phyloP scores from a whole-genome alignment of 2,888 invertebrate genomes.

The Hyalella azteca region DNA sequence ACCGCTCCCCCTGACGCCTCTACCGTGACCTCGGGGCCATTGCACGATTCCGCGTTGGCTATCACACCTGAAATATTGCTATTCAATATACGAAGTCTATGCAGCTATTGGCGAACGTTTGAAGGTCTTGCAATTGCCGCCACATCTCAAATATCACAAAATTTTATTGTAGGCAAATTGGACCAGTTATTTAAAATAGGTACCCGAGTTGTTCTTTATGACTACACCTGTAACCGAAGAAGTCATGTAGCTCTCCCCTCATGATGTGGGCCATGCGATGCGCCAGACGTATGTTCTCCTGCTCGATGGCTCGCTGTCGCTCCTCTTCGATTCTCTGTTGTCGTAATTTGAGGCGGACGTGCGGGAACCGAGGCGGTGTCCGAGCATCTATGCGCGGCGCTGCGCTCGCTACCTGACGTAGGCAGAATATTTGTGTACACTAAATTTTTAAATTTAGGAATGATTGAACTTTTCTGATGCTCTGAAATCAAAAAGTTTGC shows the following conservation, averaged over 20 bases:
- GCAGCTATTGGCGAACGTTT: too few species aligned
- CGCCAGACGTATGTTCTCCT: slow-evolving; percentile 73
- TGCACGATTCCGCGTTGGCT: too few species aligned
- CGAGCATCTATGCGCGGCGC: slow-evolving; percentile 50
- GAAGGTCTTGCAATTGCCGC: too few species aligned
- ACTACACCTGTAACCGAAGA: slow-evolving; percentile 44
- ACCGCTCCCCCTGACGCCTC: too few species aligned
- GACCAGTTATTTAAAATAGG: too few species aligned
- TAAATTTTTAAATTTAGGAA: neutral
- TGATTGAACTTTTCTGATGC: neutral
- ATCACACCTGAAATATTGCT: too few species aligned
- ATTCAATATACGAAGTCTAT: too few species aligned
- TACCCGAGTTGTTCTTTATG: too few species aligned
- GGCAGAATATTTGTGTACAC: neutral
- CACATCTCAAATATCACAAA: too few species aligned
- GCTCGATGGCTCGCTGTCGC: slow-evolving; percentile 70
- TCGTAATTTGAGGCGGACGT: slow-evolving; percentile 74
- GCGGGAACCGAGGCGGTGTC: slow-evolving; percentile 62
- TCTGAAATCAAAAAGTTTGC: too few species aligned
- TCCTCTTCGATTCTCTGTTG: slow-evolving; percentile 74
- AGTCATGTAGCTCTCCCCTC: slow-evolving; percentile 72
- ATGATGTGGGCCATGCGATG: slow-evolving; percentile 73
- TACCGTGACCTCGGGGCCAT: too few species aligned
- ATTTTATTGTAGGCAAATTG: too few species aligned
- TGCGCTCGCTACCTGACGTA: slow-evolving; percentile 68